These are phyloP conservation scores for Baryphthengus martii DNA, from an alignment of 2,113 vertebrate species.

Conservation along the genomic window DNA sequence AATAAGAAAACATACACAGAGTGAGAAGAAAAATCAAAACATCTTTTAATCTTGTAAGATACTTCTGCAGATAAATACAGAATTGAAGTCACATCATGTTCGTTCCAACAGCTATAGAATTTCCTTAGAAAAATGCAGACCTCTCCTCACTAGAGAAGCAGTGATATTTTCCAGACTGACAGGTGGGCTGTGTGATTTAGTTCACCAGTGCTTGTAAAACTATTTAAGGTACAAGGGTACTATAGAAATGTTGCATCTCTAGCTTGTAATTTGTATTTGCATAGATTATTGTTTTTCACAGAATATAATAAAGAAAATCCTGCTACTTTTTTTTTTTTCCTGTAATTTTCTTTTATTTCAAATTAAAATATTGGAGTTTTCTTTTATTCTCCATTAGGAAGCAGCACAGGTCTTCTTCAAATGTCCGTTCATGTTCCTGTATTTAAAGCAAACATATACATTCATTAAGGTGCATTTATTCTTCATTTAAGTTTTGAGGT, in stretches of 20 bases:
- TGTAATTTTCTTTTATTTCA: background rate
- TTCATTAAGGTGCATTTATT: background rate
- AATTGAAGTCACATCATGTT: background rate
- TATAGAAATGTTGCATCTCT: background rate
- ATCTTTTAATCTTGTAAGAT: background rate
- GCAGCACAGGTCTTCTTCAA: background rate
- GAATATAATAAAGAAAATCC: background rate
- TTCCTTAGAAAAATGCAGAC: background rate
- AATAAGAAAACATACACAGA: background rate
- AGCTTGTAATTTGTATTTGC: background rate
- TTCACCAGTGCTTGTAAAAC: background rate
- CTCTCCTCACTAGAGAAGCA: background rate
- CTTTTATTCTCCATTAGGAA: background rate
- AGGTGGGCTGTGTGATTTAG: background rate
- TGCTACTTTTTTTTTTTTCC: background rate
- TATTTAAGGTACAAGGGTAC: background rate
- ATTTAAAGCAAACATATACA: background rate
- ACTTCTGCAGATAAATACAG: background rate
- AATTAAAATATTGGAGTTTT: background rate
- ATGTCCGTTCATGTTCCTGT: background rate
- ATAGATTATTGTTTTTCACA: background rate
- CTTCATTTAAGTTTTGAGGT: background rate
- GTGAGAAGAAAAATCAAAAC: background rate
- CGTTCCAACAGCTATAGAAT: background rate
- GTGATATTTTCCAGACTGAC: background rate